Percentiles rank a stretch among this genome's conserved stretches.
phyloP scores from a whole-genome alignment of 2,797 vertebrate genomes.

The Alca torda region DNA sequence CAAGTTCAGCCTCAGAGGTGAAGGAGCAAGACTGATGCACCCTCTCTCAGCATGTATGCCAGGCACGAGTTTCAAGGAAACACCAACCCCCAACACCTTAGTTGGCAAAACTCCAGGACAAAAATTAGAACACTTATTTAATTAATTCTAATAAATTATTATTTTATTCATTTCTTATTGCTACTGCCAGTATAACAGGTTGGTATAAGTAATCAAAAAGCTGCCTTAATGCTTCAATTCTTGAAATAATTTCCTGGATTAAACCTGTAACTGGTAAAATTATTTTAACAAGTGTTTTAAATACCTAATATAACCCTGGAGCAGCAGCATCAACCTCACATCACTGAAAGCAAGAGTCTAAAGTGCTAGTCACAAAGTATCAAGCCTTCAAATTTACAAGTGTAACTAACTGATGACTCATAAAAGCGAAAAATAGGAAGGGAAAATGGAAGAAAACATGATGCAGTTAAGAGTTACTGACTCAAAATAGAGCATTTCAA shows the following conservation, averaged over 20 bases:
- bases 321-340: not conserved
- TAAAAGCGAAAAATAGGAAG: not conserved
- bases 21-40: not conserved
- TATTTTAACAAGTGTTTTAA: not conserved
- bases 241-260: not conserved
- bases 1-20: not conserved
- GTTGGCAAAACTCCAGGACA: not conserved
- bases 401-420: not conserved
- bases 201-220: not conserved
- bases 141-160: not conserved
- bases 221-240: not conserved
- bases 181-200: not conserved
- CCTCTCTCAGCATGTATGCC: not conserved
- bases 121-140: not conserved
- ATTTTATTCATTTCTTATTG: not conserved
- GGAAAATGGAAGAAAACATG: not conserved
- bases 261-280: not conserved
- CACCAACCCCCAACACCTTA: rapidly evolving
- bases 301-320: not conserved
- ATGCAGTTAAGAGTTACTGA: not conserved
- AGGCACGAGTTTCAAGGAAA: not conserved
- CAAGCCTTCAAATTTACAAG: not conserved
- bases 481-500: not conserved
- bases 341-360: not conserved
- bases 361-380: not conserved